Base-by-base conservation (phyloP, 1,140 invertebrate species). In the Drosophila punjabiensis region DNA sequence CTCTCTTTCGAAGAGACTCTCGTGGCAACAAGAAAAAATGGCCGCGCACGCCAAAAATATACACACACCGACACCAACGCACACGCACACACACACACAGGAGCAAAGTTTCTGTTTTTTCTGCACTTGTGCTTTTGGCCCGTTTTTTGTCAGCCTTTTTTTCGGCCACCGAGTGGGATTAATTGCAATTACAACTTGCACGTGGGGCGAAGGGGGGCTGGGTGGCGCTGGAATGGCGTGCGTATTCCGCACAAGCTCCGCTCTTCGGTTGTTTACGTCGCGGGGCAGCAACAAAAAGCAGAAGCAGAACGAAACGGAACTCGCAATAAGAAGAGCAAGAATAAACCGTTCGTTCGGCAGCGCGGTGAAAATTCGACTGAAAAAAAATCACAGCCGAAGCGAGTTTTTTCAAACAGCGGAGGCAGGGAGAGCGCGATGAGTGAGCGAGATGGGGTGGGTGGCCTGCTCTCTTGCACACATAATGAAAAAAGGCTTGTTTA, bases 21-120 rank as follows among this genome's bases (percentile, higher is more conserved):
- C 50, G 56, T 74, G 67, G 66, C 73, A 79, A 79, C 65, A 83
- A 85, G 76, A 88, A 89, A 83, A 89, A 88, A 88, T 89, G 85
- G 85, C 85, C 85, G 85, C 85, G 85, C 85, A 90, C 85, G 86
- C 85, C 86, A 88, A 89, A 88, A 88, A 90, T 90, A 89, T 67
- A 83, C 62, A 89, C 77, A 67, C 64, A 79, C 63, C 33, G 55
- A 82, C 82, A 79, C 75, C 76, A 67, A 70, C 56, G 67, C 47
- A 68, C 59, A 47, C 30, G 39, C 37, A 68, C 59, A 28, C 63
- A 65, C 71, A 60, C 59, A 43, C 58, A 41, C 55, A 39, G 20
- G 18, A 56, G 33, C 33, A 24, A 32, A 41, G 53, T 58, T 43
- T 75, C 47, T 62, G 24, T 66, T 47, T 59, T 69, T 82, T 87